phyloP scores from a whole-genome alignment of 2,888 invertebrate genomes.

The Conomelus anceps region DNA sequence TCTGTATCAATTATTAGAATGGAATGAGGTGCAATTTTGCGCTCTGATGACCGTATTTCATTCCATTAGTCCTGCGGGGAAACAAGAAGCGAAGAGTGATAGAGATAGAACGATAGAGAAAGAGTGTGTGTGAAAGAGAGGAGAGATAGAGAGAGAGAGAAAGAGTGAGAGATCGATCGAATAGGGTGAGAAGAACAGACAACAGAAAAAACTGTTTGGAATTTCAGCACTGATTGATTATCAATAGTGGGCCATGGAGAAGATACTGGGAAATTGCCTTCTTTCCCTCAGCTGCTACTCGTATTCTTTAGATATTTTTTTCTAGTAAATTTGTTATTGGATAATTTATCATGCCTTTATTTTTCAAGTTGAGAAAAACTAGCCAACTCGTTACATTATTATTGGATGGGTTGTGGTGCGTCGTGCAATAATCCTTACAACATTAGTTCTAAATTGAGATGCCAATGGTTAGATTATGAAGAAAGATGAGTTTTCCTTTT shows the following conservation, averaged over 20 bases:
- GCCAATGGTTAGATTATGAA: no score
- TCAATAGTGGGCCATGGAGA: neutral
- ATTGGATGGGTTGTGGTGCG: neutral
- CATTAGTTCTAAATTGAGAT: no score
- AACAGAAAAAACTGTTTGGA: neutral
- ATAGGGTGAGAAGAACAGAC: neutral
- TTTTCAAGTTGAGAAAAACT: neutral
- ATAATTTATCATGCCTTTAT: neutral
- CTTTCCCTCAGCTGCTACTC: neutral
- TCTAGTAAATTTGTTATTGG: neutral
- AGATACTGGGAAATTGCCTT: neutral
- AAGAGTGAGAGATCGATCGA: neutral
- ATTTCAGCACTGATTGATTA: neutral
- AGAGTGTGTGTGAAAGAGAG: neutral
- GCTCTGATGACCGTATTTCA: neutral
- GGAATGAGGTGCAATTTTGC: neutral
- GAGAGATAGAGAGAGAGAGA: neutral
- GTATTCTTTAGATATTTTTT: neutral
- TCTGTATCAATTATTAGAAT: neutral
- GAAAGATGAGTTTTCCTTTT: no score
- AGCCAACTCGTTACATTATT: no score
- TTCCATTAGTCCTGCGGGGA: neutral
- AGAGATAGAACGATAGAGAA: neutral
- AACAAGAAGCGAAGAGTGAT: neutral
- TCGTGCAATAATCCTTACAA: no score